Base-by-base conservation (phyloP, 2,113 vertebrate genomes). In the Calonectris borealis region DNA sequence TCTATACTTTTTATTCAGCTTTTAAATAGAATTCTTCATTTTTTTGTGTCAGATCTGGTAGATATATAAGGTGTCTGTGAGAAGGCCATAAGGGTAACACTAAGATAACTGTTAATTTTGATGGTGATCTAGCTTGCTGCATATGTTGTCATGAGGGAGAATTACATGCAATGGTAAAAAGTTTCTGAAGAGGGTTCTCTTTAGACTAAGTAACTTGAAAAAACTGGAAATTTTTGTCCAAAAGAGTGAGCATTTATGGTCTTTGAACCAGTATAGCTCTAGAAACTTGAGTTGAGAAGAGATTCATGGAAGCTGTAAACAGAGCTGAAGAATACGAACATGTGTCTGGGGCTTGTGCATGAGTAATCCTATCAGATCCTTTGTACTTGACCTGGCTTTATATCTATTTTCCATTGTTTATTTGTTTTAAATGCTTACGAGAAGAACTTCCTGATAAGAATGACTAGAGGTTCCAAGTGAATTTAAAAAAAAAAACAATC, bases 321-420 rank as follows among this genome's bases (percentile, higher is more conserved):
- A 16, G 46, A 72, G n/a, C 8, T 87, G 52, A 87, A 36, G 49
- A 61, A 24, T 29, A n/a, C 0, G 0, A 69, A 48, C 10, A 1
- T 42, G 20, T 2, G 1, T 4, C 48, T 85, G 73, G 13, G 57
- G 22, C 38, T 64, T 62, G 27, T 66, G 51, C 32, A 3, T 71
- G 38, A 72, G 14, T 72, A 76, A 42, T 71, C 19, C 8, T 66
- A 0, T 78, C 21, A 70, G 38, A 58, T 71, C 10, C 36, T 71
- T 26, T 1, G 0, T 61, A 48, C 18, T 68, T 91, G 31, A 31
- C 27, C 60, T 90, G n/a, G 34, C 7, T 93, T 87, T 82, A 16
- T 62, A 58, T 57, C 24, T 86, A 2, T 90, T 95, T 93, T 44
- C 38, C 8, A 17, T 54, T 52, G 22, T 70, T 81, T 77, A 31